Evolutionary conservation across 2,888 invertebrate genomes (phyloP).

Genomic region (Netelia virgata): DNA sequence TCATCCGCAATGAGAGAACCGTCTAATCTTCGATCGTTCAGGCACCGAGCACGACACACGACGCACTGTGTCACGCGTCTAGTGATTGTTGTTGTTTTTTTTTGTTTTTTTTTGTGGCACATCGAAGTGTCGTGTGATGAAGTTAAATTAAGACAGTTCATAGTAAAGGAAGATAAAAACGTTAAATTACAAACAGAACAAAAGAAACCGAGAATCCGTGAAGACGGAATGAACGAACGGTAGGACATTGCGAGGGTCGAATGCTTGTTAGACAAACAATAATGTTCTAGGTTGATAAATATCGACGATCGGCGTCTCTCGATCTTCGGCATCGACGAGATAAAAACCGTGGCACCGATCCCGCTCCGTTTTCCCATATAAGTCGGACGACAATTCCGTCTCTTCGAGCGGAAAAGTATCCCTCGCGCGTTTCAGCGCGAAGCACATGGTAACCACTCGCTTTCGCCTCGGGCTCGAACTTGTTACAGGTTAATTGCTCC

Average conservation of each 20-base stretch:
- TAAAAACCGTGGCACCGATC: slow-evolving; percentile 20
- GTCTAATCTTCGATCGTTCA: neutral
- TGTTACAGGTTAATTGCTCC: slow-evolving; percentile 54
- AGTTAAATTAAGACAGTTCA: slow-evolving; percentile 25
- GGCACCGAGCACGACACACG: slow-evolving; percentile 3
- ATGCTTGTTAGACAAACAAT: slow-evolving; percentile 13
- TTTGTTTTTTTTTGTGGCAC: slow-evolving; percentile 20
- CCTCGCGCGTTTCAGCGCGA: slow-evolving; percentile 29
- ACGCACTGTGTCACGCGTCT: slow-evolving; percentile 17
- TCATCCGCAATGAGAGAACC: neutral
- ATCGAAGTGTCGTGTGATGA: slow-evolving; percentile 38
- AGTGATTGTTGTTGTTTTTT: no score
- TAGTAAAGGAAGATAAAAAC: neutral
- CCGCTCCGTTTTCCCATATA: neutral
- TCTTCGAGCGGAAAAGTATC: slow-evolving; percentile 16
- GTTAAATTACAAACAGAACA: slow-evolving; percentile 4
- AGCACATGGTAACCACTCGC: slow-evolving; percentile 38
- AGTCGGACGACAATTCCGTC: slow-evolving; percentile 6
- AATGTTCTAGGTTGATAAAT: slow-evolving; percentile 42
- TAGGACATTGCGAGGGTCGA: slow-evolving; percentile 16
- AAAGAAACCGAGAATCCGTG: slow-evolving; percentile 11
- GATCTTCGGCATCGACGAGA: slow-evolving; percentile 17
- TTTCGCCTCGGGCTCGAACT: slow-evolving; percentile 53
- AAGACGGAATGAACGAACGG: slow-evolving; percentile 12
- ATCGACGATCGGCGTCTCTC: slow-evolving; percentile 52